These are phyloP conservation scores for Coreius guichenoti DNA, from an alignment of 2,797 vertebrate species.

Conservation along the genomic window DNA sequence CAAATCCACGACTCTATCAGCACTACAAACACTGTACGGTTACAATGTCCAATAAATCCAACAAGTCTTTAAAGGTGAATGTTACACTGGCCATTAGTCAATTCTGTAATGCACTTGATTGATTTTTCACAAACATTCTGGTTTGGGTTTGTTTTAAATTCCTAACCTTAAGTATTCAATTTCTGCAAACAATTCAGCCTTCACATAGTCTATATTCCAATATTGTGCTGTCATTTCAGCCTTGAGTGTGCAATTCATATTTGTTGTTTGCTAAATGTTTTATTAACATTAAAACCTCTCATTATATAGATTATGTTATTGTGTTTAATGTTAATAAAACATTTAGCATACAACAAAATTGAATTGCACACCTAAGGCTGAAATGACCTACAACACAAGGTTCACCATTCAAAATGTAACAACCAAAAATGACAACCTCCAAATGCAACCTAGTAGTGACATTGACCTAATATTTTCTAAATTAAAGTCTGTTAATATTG, in stretches of 20 bases:
- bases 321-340: background rate
- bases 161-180: background rate
- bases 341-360: too few species aligned
- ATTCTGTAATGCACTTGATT: background rate
- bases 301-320: background rate
- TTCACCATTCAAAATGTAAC: background rate
- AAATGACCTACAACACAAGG: background rate
- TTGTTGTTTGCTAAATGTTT: background rate
- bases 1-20: background rate
- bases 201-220: background rate
- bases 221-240: background rate
- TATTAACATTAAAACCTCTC: background rate
- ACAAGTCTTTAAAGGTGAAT: background rate
- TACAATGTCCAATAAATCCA: conserved; percentile 1
- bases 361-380: too few species aligned
- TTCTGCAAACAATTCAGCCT: background rate
- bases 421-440: background rate
- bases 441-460: background rate
- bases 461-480: background rate
- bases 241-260: background rate
- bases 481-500: too few species aligned
- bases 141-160: background rate
- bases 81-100: background rate
- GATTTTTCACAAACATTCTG: background rate
- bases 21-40: background rate